A percentile compares a stretch with the other conserved stretches of the same genome.
phyloP scores from a whole-genome alignment of 2,113 vertebrate species.

The Pampusana beccarii region DNA sequence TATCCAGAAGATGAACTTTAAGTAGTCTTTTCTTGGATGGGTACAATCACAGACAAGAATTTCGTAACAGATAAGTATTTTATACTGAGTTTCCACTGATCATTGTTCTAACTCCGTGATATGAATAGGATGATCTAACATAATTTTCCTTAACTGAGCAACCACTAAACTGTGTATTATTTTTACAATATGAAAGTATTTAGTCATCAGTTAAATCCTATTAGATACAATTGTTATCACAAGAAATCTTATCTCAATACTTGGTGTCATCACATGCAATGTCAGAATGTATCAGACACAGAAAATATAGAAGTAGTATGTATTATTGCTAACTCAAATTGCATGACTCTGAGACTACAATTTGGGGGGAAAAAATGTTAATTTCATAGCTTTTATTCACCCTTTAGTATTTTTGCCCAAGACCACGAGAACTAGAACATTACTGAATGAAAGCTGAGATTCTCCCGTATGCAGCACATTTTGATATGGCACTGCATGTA shows the following conservation, averaged over 20 bases:
- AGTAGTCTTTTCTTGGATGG: neutral
- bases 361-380: rapidly evolving
- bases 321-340: neutral
- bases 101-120: neutral
- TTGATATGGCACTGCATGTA: neutral
- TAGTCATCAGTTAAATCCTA: neutral
- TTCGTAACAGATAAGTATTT: neutral
- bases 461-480: neutral
- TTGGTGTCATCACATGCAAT: neutral
- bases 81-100: neutral
- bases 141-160: neutral
- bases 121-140: neutral
- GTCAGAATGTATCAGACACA: neutral
- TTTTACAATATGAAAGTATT: neutral
- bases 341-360: neutral
- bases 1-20: neutral
- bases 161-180: neutral
- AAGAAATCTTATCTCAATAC: neutral
- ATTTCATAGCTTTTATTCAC: neutral
- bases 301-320: neutral
- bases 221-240: neutral
- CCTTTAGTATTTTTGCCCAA: neutral
- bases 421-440: neutral
- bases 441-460: neutral
- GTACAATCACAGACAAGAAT: neutral